Percentiles rank a stretch among this genome's conserved stretches.
phyloP scores from a whole-genome alignment of 2,888 invertebrate genomes.

The Tenthredo mesomela region DNA sequence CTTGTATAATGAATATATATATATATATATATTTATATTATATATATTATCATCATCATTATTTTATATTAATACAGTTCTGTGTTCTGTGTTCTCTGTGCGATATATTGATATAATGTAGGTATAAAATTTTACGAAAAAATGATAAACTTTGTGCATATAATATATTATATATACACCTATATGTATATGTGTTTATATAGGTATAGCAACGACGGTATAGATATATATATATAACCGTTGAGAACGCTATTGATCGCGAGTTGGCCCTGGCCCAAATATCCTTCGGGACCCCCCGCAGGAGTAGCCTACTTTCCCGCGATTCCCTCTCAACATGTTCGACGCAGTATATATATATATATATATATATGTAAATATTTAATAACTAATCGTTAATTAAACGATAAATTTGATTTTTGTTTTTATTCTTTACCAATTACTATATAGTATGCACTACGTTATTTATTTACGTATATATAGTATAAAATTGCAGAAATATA shows the following conservation, averaged over 20 bases:
- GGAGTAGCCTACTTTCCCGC: conserved; percentile 71
- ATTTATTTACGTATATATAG: no score
- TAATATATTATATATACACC: no score
- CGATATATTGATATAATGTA: no score
- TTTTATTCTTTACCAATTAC: no score
- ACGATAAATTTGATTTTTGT: background rate
- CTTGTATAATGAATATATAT: background rate
- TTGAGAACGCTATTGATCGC: conserved; percentile 69
- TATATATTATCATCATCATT: background rate
- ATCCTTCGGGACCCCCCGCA: conserved; percentile 72
- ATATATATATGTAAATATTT: no score
- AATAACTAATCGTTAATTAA: background rate
- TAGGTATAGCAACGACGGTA: background rate
- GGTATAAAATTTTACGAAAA: no score
- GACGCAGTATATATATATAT: background rate
- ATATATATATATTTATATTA: background rate
- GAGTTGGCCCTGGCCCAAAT: conserved; percentile 76
- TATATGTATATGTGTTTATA: background rate
- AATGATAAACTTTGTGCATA: background rate
- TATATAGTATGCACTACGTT: no score
- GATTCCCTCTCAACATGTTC: background rate
- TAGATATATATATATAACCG: background rate
- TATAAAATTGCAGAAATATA: no score
- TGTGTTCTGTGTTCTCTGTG: no score
- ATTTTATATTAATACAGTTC: background rate